Conservation (phyloP, 92 coral and sea anemone species). For the Zoanthus sociatus region DNA sequence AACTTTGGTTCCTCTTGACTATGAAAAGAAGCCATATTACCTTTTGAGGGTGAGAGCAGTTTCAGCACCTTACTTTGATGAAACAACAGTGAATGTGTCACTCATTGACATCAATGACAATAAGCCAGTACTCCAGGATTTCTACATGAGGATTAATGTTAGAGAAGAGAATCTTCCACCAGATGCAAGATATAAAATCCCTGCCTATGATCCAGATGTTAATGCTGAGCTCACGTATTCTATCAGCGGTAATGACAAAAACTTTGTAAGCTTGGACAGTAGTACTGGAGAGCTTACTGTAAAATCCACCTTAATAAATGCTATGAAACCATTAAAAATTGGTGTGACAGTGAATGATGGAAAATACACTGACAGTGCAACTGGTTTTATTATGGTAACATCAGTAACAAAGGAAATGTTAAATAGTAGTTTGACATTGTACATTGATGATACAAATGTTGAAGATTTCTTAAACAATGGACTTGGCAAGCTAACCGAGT, state of each 20-base stretch:
- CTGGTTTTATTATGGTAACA: slow-evolving; percentile 83
- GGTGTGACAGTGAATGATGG: slow-evolving; percentile 84
- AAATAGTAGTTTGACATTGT: slow-evolving; percentile 74
- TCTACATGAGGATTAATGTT: slow-evolving; percentile 89
- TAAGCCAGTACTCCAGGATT: slow-evolving; percentile 80
- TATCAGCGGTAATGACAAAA: slow-evolving; percentile 64
- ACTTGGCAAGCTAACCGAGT: slow-evolving; percentile 63
- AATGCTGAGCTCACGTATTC: slow-evolving; percentile 69
- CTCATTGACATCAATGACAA: slow-evolving; percentile 89
- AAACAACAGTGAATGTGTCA: slow-evolving; percentile 68
- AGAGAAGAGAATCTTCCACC: slow-evolving; percentile 72
- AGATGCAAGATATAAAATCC: slow-evolving; percentile 76
- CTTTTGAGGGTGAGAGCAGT: slow-evolving; percentile 82
- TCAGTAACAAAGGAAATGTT: slow-evolving; percentile 81
- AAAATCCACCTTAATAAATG: slow-evolving; percentile 78
- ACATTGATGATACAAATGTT: slow-evolving; percentile 76
- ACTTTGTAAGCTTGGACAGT: slow-evolving; percentile 75
- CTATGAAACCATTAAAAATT: slow-evolving; percentile 67
- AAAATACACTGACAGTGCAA: slow-evolving; percentile 49
- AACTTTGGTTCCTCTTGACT: slow-evolving; percentile 73
- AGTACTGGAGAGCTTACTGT: slow-evolving; percentile 81
- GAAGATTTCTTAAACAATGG: slow-evolving; percentile 74
- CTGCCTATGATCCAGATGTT: slow-evolving; percentile 95
- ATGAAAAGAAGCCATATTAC: slow-evolving; percentile 81
- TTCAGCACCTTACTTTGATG: slow-evolving; percentile 75